These are phyloP conservation scores for Athrips mouffetella DNA, from an alignment of 2,888 invertebrate genomes.

Conservation along the genomic window DNA sequence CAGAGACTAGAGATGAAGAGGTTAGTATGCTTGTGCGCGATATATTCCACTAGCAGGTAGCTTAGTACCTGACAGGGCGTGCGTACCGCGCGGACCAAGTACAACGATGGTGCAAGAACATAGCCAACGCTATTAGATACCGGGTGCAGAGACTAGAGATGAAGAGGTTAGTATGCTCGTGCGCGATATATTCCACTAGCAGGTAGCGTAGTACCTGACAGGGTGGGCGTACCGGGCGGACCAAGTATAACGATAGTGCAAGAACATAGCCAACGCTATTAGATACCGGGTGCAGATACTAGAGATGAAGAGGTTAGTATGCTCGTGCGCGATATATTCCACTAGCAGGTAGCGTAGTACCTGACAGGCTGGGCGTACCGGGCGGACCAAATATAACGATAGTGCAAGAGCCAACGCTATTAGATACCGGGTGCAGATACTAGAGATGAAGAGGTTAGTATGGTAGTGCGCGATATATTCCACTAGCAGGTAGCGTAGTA, in stretches of 20 bases:
- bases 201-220: constrained; percentile 82
- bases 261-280: constrained; percentile 80
- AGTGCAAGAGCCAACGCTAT: constrained; percentile 82
- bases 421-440: constrained; percentile 74
- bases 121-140: constrained; percentile 80
- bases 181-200: constrained; percentile 26
- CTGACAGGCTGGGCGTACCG: constrained; percentile 81
- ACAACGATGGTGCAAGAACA: constrained; percentile 80
- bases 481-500: constrained; percentile 75
- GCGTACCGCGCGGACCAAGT: constrained; percentile 80
- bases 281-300: constrained; percentile 75
- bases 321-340: background rate
- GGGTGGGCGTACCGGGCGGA: constrained; percentile 81
- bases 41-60: constrained; percentile 63
- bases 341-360: constrained; percentile 79
- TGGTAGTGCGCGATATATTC: background rate
- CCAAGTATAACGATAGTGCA: constrained; percentile 81
- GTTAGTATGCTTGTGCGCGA: constrained; percentile 31
- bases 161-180: constrained; percentile 51
- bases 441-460: constrained; percentile 66
- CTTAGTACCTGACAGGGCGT: constrained; percentile 81
- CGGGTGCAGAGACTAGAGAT: constrained; percentile 74
- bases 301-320: constrained; percentile 63
- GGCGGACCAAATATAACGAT: constrained; percentile 79
- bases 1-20: constrained; percentile 71